phyloP scores from a whole-genome alignment of 1,140 invertebrate genomes.

The Patella vulgata region DNA sequence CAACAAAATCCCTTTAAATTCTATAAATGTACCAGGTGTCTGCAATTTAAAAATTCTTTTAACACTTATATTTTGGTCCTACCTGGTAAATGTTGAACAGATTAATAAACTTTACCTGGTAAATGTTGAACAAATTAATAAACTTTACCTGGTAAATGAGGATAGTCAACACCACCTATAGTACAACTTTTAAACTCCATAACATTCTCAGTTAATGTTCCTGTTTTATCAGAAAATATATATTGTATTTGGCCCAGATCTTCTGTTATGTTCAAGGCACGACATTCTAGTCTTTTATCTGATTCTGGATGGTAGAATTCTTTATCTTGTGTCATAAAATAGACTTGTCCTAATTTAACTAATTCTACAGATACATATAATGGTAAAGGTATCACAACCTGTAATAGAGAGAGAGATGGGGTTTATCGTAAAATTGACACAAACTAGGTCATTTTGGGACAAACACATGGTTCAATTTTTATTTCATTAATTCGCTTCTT shows the following conservation, averaged over 20 bases:
- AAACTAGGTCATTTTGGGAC: no score
- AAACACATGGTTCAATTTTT: no score
- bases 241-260: constrained; percentile 96
- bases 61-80: no score
- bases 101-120: no score
- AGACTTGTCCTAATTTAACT: constrained; percentile 95
- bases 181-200: constrained; percentile 93
- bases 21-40: no score
- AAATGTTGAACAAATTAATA: no score
- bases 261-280: constrained; percentile 96
- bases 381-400: constrained; percentile 97
- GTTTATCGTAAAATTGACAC: no score
- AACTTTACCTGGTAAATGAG: constrained; percentile 54
- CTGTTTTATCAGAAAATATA: constrained; percentile 97
- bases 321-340: constrained; percentile 91
- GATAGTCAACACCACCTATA: constrained; percentile 88
- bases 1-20: no score
- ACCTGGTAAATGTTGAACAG: no score
- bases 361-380: constrained; percentile 97
- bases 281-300: constrained; percentile 90
- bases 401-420: no score
- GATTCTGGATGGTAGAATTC: constrained; percentile 84
- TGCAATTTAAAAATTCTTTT: no score
- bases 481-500: no score
- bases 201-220: constrained; percentile 96